Evolutionary conservation across 1,140 invertebrate species (phyloP).

Genomic region (Drosophila pseudoananassae): DNA sequence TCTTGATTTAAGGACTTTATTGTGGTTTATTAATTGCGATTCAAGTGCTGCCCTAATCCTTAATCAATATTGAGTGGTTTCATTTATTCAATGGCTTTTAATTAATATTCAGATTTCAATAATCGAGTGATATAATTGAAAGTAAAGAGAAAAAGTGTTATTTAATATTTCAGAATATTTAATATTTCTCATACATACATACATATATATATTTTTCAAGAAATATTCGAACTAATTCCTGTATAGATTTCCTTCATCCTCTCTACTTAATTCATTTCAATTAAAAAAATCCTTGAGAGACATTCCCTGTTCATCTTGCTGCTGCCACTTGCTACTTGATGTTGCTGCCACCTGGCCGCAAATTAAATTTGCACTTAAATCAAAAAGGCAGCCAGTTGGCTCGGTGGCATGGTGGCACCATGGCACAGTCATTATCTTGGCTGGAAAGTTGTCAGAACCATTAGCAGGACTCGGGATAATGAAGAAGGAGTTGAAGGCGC

Average conservation of each 20-base stretch:
- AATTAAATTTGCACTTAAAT: constrained; percentile 51
- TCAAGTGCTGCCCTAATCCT: not conserved
- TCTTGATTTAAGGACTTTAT: not conserved
- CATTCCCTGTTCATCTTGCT: not conserved
- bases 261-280: constrained; percentile 48
- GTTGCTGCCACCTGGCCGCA: constrained; percentile 20
- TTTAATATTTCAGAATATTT: too few relatives aligned
- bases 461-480: not conserved
- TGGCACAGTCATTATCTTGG: not conserved
- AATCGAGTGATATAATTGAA: too few relatives aligned
- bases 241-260: too few relatives aligned
- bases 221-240: too few relatives aligned
- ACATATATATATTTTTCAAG: too few relatives aligned
- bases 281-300: constrained; percentile 7
- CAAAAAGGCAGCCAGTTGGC: not conserved
- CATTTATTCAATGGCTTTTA: too few relatives aligned
- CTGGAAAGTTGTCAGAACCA: not conserved
- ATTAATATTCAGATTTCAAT: too few relatives aligned
- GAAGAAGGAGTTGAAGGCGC: not conserved
- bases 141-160: too few relatives aligned
- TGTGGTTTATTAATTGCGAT: not conserved
- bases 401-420: not conserved
- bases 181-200: too few relatives aligned
- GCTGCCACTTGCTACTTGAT: not conserved
- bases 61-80: not conserved